Base-by-base conservation (phyloP, 2,888 invertebrate species). In the Creontiades dilutus region DNA sequence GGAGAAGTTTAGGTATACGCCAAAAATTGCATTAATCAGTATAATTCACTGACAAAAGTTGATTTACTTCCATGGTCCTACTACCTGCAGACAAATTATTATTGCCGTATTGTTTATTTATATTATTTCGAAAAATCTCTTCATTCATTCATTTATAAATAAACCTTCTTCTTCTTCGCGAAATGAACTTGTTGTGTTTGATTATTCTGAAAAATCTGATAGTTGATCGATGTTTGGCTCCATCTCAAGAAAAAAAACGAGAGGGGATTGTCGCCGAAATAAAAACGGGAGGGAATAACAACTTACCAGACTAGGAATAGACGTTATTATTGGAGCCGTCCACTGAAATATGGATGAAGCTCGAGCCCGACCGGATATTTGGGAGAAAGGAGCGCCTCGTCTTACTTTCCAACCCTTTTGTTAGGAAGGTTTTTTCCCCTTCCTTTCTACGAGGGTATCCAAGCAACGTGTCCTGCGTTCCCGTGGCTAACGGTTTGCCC, bases 261-360 rank as follows among this genome's bases (percentile, higher is more conserved):
- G 23, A 11, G n/a, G n/a, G 68, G 68, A 68, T 68, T 68, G 68
- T 68, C 68, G 19, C 68, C 13, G 23, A 23, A 23, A 23, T 68
- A 68, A 68, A 19, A 68, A 3, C n/a, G 68, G 52, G 52, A 48
- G 48, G 48, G 82, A 82, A 82, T 82, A 52, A 52, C 82, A 82
- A 82, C 52, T 82, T 47, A 48, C 82, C 14, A 27, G 82, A 48
- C 47, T 82, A 82, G 52, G 82, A 52, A 82, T 23, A 82, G 82
- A 82, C 82, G 82, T 82, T 82, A 82, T 82, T 82, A 82, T 82
- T 52, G 52, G 52, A 47, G 52, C 19, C 82, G 47, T 27, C 47
- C 46, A 23, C 82, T 82, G 82, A 82, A 82, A 82, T 82, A 82
- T 82, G 82, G 82, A 82, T 82, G 82, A 82, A 52, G 52, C 82